phyloP scores from a whole-genome alignment of 2,888 invertebrate genomes.

The Drosophila imparisetae region DNA sequence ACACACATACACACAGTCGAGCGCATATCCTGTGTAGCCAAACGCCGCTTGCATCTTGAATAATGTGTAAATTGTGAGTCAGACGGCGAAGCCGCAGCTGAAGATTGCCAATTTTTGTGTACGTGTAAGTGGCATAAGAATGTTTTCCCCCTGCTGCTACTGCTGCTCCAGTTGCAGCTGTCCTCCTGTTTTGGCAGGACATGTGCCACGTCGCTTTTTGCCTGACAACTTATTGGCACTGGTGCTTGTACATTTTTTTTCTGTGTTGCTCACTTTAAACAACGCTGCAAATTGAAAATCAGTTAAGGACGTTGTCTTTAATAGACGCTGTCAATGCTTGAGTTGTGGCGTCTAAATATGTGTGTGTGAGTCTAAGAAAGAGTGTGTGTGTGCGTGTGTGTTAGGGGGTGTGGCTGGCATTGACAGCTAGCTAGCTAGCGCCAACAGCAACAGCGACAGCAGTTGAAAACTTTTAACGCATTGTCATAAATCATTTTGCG shows the following conservation, averaged over 20 bases:
- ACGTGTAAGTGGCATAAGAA: conserved; percentile 61
- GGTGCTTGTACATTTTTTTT: conserved; percentile 13
- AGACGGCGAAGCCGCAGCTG: conserved; percentile 22
- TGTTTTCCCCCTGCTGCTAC: conserved; percentile 27
- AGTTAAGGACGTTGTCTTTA: conserved; percentile 41
- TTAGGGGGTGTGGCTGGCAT: conserved; percentile 33
- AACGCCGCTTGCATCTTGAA: conserved; percentile 46
- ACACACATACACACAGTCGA: neutral
- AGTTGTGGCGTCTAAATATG: conserved; percentile 8
- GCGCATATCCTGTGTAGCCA: conserved; percentile 31
- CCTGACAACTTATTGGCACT: conserved; percentile 63
- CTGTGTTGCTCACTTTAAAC: conserved; percentile 31
- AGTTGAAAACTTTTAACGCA: conserved; percentile 61
- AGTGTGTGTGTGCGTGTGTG: conserved; percentile 13
- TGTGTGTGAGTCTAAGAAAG: neutral
- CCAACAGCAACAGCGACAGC: conserved; percentile 16
- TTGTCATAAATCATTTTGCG: conserved; percentile 78
- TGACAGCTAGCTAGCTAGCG: conserved; percentile 47
- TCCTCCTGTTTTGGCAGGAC: conserved; percentile 37
- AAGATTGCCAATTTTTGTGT: conserved; percentile 53
- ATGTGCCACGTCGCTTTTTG: conserved; percentile 39
- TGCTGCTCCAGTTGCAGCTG: conserved; percentile 38
- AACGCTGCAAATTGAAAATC: conserved; percentile 36
- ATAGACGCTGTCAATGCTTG: conserved; percentile 52
- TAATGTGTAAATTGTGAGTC: conserved; percentile 48